phyloP scores from a whole-genome alignment of 2,888 invertebrate genomes.

The Laspeyria flexula region DNA sequence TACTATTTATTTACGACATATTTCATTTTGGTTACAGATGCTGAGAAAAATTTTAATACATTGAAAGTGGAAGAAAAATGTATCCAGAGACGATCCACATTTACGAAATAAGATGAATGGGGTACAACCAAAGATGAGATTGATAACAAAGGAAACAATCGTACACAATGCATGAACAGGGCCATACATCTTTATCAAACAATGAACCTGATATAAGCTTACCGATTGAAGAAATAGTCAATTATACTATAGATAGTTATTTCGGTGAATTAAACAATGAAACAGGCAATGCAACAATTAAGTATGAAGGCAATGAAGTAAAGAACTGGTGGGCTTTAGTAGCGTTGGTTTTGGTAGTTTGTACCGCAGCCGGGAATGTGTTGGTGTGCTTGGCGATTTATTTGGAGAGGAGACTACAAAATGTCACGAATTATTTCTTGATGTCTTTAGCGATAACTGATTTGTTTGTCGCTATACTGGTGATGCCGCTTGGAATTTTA shows the following conservation, averaged over 20 bases:
- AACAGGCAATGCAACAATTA: conserved; percentile 51
- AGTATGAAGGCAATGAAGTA: conserved; percentile 46
- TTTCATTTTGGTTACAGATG: conserved; percentile 66
- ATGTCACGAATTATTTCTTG: conserved; percentile 98
- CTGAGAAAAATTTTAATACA: conserved; percentile 28
- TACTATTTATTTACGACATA: no score
- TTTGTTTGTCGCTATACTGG: conserved; percentile 96
- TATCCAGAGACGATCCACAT: conserved; percentile 62
- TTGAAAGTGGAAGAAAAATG: conserved; percentile 57
- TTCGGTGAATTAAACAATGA: conserved; percentile 44
- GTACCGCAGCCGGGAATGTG: conserved; percentile 96
- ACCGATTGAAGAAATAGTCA: conserved; percentile 29
- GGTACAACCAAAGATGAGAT: conserved; percentile 63
- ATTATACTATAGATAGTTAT: conserved; percentile 36
- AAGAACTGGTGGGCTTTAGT: conserved; percentile 94
- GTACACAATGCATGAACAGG: conserved; percentile 74
- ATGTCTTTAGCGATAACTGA: conserved; percentile 98
- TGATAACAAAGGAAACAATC: conserved; percentile 47
- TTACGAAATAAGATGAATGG: conserved; percentile 81
- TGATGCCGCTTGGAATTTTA: conserved; percentile 97
- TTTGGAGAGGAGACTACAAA: conserved; percentile 96
- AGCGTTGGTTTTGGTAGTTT: conserved; percentile 91
- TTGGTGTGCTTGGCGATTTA: conserved; percentile 97
- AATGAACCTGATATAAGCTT: conserved; percentile 33
- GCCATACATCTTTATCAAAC: conserved; percentile 41